Conservation (phyloP, 2,113 vertebrate species). For the Tympanuchus pallidicinctus region DNA sequence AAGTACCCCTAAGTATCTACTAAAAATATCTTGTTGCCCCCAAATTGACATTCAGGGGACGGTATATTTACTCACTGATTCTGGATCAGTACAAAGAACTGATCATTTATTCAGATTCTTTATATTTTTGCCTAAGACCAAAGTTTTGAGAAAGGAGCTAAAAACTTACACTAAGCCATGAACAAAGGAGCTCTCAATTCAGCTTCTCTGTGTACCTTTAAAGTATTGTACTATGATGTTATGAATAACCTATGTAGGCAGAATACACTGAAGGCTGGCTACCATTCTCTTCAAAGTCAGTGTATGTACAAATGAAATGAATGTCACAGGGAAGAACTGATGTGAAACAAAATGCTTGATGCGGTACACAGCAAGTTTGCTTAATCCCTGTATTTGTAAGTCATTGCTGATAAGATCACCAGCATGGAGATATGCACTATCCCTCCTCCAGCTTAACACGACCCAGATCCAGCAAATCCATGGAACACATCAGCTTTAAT, state of each 20-base stretch:
- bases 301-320: not conserved
- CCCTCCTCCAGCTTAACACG: not conserved
- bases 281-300: not conserved
- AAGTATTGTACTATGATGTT: not conserved
- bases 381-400: constrained; percentile 38
- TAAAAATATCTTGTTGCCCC: not conserved
- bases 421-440: not conserved
- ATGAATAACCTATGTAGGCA: not conserved
- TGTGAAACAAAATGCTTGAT: not conserved
- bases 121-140: not conserved
- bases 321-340: not conserved
- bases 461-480: constrained; percentile 60
- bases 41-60: not conserved
- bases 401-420: constrained; percentile 28
- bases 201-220: not conserved
- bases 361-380: not conserved
- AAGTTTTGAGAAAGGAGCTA: not conserved
- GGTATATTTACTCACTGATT: not conserved
- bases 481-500: constrained; percentile 26
- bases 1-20: not conserved
- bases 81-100: not conserved
- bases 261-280: not conserved
- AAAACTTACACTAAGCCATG: not conserved
- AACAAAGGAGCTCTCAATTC: not conserved
- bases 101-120: not conserved